These are phyloP conservation scores for Sebastes fasciatus DNA, from an alignment of 2,113 vertebrate species.

Conservation along the genomic window DNA sequence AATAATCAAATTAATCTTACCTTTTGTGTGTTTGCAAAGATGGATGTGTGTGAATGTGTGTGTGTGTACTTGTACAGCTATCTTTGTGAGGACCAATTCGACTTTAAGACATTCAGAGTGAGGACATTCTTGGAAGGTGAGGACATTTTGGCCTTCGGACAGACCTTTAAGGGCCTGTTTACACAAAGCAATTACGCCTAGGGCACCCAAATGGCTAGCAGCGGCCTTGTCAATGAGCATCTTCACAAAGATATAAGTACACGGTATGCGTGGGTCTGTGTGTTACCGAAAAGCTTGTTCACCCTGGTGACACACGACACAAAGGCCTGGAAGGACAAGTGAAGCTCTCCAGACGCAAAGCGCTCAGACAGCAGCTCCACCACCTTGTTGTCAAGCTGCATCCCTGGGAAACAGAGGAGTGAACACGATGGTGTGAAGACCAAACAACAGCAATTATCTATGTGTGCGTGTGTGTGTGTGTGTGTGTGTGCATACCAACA, in stretches of 20 bases:
- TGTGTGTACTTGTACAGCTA: not conserved
- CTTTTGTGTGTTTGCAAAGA: not conserved
- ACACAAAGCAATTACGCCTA: no score
- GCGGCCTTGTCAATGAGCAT: no score
- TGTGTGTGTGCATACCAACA: slow-evolving; percentile 70
- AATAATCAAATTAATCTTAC: not conserved
- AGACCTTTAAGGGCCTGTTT: no score
- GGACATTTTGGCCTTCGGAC: no score
- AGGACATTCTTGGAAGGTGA: no score
- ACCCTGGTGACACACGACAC: slow-evolving; percentile 81
- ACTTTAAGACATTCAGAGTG: no score
- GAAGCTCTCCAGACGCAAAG: slow-evolving; percentile 78
- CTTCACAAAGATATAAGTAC: no score
- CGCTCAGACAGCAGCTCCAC: slow-evolving; percentile 79
- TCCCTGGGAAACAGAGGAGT: slow-evolving; percentile 68
- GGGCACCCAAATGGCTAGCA: no score
- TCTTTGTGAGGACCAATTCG: no score
- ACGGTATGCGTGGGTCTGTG: slow-evolving; percentile 7
- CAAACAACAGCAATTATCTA: not conserved
- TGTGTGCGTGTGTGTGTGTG: slow-evolving; percentile 20
- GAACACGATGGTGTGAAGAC: not conserved
- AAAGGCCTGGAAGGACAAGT: slow-evolving; percentile 80
- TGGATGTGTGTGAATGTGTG: not conserved
- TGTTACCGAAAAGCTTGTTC: slow-evolving; percentile 82
- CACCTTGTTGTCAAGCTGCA: slow-evolving; percentile 78